Percentiles rank a stretch among this genome's conserved stretches.
Evolutionary conservation across 2,797 vertebrate genomes (phyloP).

Genomic region (Poecilia gillii): DNA sequence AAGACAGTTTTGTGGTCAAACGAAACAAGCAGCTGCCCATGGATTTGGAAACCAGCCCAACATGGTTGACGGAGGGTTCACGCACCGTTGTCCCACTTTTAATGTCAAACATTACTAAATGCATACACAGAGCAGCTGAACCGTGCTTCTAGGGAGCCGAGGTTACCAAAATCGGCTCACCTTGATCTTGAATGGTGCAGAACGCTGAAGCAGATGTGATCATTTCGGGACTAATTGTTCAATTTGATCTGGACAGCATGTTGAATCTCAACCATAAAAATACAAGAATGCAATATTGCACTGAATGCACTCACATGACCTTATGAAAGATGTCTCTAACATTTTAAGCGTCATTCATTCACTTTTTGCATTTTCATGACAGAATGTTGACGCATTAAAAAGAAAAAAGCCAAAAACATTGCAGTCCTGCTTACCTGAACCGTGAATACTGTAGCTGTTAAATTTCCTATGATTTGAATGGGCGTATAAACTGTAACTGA

Average conservation of each 20-base stretch:
- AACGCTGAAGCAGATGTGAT: background rate
- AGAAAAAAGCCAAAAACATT: too few relatives aligned
- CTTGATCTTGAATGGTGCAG: background rate
- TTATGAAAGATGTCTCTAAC: background rate
- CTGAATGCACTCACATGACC: background rate
- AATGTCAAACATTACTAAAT: background rate
- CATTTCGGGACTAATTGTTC: background rate
- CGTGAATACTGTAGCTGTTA: background rate
- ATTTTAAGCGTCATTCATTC: background rate
- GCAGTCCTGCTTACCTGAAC: background rate
- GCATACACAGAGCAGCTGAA: background rate
- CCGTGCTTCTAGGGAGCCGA: background rate
- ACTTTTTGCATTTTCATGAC: background rate
- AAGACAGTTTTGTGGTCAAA: constrained; percentile 20
- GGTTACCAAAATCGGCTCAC: background rate
- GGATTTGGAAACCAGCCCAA: constrained; percentile 30
- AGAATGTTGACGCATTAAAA: background rate
- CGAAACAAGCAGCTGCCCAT: constrained; percentile 6
- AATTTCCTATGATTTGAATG: background rate
- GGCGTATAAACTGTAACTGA: background rate
- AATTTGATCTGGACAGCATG: background rate
- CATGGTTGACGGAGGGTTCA: background rate
- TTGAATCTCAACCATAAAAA: background rate
- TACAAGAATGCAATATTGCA: background rate
- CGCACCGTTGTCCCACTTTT: constrained; percentile 19